Evolutionary conservation across 2,113 vertebrate species (phyloP).

Genomic region (Paratilapia polleni): DNA sequence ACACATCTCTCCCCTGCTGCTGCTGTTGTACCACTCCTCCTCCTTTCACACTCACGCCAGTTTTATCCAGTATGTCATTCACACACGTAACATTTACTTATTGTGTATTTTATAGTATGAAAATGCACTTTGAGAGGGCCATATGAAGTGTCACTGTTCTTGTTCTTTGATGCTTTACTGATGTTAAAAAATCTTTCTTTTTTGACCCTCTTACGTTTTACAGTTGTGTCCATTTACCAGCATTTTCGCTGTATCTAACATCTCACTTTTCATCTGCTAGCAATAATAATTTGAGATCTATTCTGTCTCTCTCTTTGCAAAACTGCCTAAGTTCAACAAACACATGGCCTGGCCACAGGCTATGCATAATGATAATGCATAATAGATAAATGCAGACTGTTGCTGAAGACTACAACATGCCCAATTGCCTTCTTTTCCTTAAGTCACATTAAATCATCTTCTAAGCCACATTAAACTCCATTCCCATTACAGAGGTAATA

Average conservation of each 20-base stretch:
- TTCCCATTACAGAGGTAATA: constrained; percentile 40
- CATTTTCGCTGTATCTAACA: not conserved
- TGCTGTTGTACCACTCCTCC: not conserved
- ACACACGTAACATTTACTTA: not conserved
- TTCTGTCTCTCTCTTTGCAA: not conserved
- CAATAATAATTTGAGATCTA: not conserved
- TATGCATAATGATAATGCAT: constrained; percentile 22
- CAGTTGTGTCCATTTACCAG: not conserved
- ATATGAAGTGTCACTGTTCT: not conserved
- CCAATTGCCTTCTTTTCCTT: constrained; percentile 49
- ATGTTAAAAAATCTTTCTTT: not conserved
- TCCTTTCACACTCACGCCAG: not conserved
- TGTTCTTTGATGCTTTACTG: not conserved
- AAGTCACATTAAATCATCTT: constrained; percentile 52
- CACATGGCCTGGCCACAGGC: constrained; percentile 20
- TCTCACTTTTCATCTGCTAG: not conserved
- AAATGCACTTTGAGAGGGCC: not conserved
- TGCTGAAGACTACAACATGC: constrained; percentile 9
- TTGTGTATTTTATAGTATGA: not conserved
- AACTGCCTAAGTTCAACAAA: constrained; percentile 9
- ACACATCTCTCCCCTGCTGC: constrained; percentile 23
- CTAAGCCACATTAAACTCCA: constrained; percentile 46
- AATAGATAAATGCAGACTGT: constrained; percentile 37
- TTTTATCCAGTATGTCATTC: constrained; percentile 1
- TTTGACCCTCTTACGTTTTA: not conserved